Evolutionary conservation across 2,113 vertebrate species (phyloP), one percentile per base, ranked within the genome.

Genomic region (Periophthalmodon schlosseri): DNA sequence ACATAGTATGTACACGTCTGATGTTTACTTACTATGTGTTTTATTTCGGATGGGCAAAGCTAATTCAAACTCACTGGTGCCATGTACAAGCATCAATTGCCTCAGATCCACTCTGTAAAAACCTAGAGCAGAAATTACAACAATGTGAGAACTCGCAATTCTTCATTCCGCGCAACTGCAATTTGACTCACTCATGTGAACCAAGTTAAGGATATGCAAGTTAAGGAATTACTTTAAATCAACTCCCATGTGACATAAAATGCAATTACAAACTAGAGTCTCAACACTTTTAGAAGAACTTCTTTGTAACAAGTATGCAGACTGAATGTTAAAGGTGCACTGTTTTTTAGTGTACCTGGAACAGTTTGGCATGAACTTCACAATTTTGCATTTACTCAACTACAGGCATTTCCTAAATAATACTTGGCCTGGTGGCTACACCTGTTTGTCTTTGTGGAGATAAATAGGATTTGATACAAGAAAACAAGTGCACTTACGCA

Each of bases 61-160:
- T 4, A 50, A 72, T 64, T 33, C 58, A 24, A 4, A 91, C 93
- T 95, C 93, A 99, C 98, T 99, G 97, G 85, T 99, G 98, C 97
- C 97, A 99, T 0, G 97, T 99, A 54, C 94, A 87, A 3, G 97
- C 90, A 67, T 96, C 85, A 1, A 99, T 93, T 12, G 89, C 95
- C 75, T 91, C 84, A 24, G 94, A 94, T 34, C 95, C 97, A 0
- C 83, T 91, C 73, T 94, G 88, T 89, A 99, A 92, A 87, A 99
- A 99, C 75, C 98, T 99, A 79, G 64, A 65, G 58, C 54, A 79
- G 72, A 18, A 61, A 69, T 39, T 15, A 36, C 63, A 65, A 20
- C 34, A 20, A 2, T 11, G 16, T n/a, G 16, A 11, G 3, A n/a
- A 11, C 61, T 2, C 9, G 0, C 5, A 28, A 15, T 6, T 65